phyloP scores from a whole-genome alignment of 2,888 invertebrate species.

The Drosophila cognata region DNA sequence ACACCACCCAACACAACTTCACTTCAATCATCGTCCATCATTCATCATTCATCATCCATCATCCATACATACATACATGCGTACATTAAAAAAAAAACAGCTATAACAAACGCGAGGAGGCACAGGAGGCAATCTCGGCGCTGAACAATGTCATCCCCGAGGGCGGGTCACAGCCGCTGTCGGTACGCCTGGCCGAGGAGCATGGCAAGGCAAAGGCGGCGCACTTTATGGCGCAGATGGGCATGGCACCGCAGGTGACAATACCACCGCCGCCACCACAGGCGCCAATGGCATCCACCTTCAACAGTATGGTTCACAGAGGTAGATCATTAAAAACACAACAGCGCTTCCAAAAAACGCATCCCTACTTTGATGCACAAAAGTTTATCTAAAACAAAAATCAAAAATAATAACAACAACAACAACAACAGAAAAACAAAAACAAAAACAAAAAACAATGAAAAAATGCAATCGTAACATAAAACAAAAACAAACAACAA shows the following conservation, averaged over 20 bases:
- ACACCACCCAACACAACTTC: neutral
- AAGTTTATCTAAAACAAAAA: conserved; percentile 80
- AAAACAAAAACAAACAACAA: conserved; percentile 36
- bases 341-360: conserved; percentile 85
- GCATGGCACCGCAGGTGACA: conserved; percentile 71
- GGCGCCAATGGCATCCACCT: conserved; percentile 71
- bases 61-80: neutral
- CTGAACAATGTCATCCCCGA: conserved; percentile 94
- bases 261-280: conserved; percentile 74
- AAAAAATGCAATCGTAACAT: conserved; percentile 24
- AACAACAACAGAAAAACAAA: conserved; percentile 19
- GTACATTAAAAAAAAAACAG: conserved; percentile 84
- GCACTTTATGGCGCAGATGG: conserved; percentile 82
- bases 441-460: conserved; percentile 55
- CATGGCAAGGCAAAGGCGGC: conserved; percentile 85
- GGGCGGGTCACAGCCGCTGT: conserved; percentile 92
- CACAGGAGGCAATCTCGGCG: conserved; percentile 94
- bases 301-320: conserved; percentile 85
- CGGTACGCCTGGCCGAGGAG: conserved; percentile 87
- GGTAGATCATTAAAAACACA: conserved; percentile 85
- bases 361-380: conserved; percentile 84
- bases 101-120: conserved; percentile 94
- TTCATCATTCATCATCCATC: neutral
- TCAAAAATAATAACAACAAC: conserved; percentile 22
- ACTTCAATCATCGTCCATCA: neutral